Evolutionary conservation across 1,140 invertebrate genomes (phyloP).

Genomic region (Orchestia grillus): DNA sequence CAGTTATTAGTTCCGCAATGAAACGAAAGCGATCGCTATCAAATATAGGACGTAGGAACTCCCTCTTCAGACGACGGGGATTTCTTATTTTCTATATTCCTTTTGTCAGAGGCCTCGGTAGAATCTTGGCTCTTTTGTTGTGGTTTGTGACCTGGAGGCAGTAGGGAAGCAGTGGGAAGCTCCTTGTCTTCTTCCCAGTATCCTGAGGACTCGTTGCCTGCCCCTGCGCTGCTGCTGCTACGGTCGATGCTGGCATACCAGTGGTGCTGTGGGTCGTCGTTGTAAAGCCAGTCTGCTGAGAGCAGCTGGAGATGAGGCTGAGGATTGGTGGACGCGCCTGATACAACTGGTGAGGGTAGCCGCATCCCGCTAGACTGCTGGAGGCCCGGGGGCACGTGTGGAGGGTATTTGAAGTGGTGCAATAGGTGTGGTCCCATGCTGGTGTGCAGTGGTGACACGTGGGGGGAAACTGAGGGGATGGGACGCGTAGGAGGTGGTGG

Average conservation of each 20-base stretch:
- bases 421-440: not conserved
- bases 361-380: not conserved
- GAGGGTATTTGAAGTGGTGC: conserved; percentile 37
- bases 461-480: conserved; percentile 8
- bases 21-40: not conserved
- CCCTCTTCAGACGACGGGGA: not conserved
- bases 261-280: conserved; percentile 45
- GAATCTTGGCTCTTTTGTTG: not conserved
- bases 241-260: conserved; percentile 50
- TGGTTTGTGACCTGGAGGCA: conserved; percentile 23
- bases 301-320: conserved; percentile 32
- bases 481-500: conserved; percentile 15
- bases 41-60: conserved; percentile 24
- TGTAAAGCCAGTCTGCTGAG: conserved; percentile 38
- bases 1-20: not conserved
- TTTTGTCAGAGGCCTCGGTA: not conserved
- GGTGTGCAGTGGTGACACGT: conserved; percentile 15
- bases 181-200: conserved; percentile 54
- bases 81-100: conserved; percentile 38
- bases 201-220: conserved; percentile 36
- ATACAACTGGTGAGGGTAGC: not conserved
- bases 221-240: conserved; percentile 51
- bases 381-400: conserved; percentile 5
- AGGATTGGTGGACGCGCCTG: not conserved
- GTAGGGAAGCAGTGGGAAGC: conserved; percentile 20